phyloP scores from a whole-genome alignment of 37 sponge, comb jelly and placozoan species.

The Chondrosia reniformis region DNA sequence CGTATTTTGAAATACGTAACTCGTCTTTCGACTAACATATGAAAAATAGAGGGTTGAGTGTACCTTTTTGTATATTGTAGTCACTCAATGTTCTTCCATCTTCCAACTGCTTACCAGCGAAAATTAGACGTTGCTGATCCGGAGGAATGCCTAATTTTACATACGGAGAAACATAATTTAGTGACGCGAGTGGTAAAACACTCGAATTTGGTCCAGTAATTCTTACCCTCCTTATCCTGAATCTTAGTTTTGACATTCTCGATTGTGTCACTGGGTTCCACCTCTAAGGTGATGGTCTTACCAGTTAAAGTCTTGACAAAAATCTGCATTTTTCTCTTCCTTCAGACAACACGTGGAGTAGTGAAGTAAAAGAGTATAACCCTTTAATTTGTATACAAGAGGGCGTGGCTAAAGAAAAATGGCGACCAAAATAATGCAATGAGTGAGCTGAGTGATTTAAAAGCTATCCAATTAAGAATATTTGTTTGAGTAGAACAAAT shows the following conservation, averaged over 20 bases:
- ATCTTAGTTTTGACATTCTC: conserved; percentile 67
- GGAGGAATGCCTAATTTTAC: conserved; percentile 64
- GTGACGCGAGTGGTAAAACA: neutral
- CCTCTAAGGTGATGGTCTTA: conserved; percentile 97
- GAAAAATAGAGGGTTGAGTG: neutral
- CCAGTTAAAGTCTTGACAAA: conserved; percentile 97
- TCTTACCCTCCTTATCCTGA: conserved; percentile 64
- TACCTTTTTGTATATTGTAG: conserved; percentile 88
- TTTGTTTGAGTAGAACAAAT: too few relatives aligned
- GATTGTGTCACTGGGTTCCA: conserved; percentile 70
- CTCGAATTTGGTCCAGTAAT: neutral
- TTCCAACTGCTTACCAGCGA: conserved; percentile 82
- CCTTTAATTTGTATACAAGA: neutral
- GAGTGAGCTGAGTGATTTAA: neutral
- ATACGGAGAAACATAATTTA: neutral
- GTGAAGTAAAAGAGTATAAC: conserved; percentile 10
- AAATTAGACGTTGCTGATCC: conserved; percentile 78
- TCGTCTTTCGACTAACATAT: too few relatives aligned
- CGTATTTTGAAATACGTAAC: too few relatives aligned
- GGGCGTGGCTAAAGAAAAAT: neutral
- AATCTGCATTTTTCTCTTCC: conserved; percentile 80
- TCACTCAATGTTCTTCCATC: conserved; percentile 82
- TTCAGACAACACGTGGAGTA: conserved; percentile 11
- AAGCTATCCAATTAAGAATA: too few relatives aligned
- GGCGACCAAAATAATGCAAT: neutral